Conservation (phyloP, 2,888 invertebrate species). For the Alloplasta piceator region DNA sequence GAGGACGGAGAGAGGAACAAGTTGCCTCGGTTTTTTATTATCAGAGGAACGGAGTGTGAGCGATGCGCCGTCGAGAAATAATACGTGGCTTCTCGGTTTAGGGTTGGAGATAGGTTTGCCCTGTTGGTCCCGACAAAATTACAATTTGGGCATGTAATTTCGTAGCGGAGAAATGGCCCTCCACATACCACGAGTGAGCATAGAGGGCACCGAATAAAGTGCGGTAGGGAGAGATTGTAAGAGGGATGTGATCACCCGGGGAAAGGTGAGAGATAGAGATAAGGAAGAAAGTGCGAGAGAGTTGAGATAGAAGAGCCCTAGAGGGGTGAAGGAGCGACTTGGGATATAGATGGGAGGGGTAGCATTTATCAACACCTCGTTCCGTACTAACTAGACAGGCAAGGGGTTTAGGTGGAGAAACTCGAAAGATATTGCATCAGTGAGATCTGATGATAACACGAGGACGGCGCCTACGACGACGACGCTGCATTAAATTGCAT, state of each 20-base stretch:
- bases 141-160: slow-evolving; percentile 83
- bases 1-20: neutral
- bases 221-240: slow-evolving; percentile 25
- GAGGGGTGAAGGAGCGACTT: slow-evolving; percentile 38
- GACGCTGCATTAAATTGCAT: slow-evolving; percentile 82
- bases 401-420: slow-evolving; percentile 75
- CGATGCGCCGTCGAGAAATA: slow-evolving; percentile 75
- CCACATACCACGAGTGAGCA: slow-evolving; percentile 75
- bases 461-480: slow-evolving; percentile 62
- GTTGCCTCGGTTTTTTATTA: slow-evolving; percentile 63
- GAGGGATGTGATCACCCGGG: neutral
- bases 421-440: slow-evolving; percentile 82
- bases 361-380: slow-evolving; percentile 82
- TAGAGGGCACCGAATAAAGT: slow-evolving; percentile 41
- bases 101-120: slow-evolving; percentile 27
- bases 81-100: slow-evolving; percentile 73
- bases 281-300: slow-evolving; percentile 46
- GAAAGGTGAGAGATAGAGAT: slow-evolving; percentile 51
- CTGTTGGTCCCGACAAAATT: slow-evolving; percentile 78
- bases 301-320: slow-evolving; percentile 20
- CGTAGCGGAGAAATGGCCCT: slow-evolving; percentile 80
- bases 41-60: slow-evolving; percentile 27
- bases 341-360: slow-evolving; percentile 67
- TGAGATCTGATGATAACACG: slow-evolving; percentile 78
- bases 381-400: slow-evolving; percentile 81